A percentile compares a stretch with the other conserved stretches of the same genome.
These are phyloP conservation scores for Holacanthus passer DNA, from an alignment of 2,113 vertebrate species.

Conservation along the genomic window DNA sequence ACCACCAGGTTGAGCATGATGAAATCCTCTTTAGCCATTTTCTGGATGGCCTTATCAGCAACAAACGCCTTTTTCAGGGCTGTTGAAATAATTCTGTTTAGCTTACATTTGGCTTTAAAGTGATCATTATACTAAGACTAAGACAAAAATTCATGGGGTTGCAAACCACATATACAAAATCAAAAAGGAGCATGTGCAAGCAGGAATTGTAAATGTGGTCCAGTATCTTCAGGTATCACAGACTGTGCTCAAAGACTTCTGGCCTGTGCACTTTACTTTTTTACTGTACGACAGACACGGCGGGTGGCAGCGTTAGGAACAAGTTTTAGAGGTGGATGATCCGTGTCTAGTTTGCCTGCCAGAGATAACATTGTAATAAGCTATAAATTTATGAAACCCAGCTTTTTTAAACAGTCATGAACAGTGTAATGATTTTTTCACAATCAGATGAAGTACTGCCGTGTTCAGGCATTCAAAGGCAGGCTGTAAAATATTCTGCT, in stretches of 20 bases:
- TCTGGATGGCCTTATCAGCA: constrained; percentile 85
- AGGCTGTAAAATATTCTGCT: neutral
- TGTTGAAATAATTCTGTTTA: constrained; percentile 66
- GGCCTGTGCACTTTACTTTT: neutral
- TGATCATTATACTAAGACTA: too few species aligned
- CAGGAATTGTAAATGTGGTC: neutral
- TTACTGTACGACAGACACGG: neutral
- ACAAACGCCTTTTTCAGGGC: constrained; percentile 90
- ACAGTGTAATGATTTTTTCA: neutral
- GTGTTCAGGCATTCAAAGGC: neutral
- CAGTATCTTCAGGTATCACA: neutral
- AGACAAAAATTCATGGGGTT: neutral
- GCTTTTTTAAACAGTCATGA: neutral
- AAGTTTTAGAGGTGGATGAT: neutral
- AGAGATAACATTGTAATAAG: neutral
- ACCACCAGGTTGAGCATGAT: constrained; percentile 93
- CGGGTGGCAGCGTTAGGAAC: neutral
- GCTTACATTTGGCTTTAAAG: neutral
- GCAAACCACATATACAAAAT: neutral
- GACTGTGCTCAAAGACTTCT: neutral
- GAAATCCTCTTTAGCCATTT: constrained; percentile 90
- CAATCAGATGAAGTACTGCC: neutral
- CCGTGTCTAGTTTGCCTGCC: neutral
- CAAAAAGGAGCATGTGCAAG: neutral
- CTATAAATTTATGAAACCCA: neutral